Percentiles rank a stretch among this genome's conserved stretches.
Conservation (phyloP, 2,797 vertebrate genomes). For the Ctenopoma kingsleyae region DNA sequence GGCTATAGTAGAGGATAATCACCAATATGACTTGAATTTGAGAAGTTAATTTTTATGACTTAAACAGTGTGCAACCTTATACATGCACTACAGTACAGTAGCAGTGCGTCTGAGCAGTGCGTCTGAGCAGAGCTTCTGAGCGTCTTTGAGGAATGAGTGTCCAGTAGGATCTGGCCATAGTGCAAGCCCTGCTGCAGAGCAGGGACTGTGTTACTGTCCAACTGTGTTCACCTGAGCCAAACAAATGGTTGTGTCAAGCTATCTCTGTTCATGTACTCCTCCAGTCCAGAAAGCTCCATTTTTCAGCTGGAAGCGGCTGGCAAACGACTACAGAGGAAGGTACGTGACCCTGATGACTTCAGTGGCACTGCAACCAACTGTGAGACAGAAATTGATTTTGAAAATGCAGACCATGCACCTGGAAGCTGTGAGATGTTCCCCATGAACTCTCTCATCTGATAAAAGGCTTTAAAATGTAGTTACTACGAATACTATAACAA, state of each 20-base stretch:
- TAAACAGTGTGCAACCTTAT: neutral
- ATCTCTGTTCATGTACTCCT: constrained; percentile 82
- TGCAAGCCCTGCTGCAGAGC: constrained; percentile 69
- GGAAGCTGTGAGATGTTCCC: constrained; percentile 58
- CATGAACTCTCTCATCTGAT: constrained; percentile 53
- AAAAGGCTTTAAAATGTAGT: constrained; percentile 43
- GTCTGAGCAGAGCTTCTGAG: constrained; percentile 25
- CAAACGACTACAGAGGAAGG: constrained; percentile 73
- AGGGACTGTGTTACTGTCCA: constrained; percentile 76
- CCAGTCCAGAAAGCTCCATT: constrained; percentile 77
- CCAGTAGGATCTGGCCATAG: constrained; percentile 72
- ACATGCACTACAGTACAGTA: constrained; percentile 29
- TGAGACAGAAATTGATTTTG: constrained; percentile 79
- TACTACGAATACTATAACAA: constrained; percentile 30
- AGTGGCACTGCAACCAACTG: constrained; percentile 73
- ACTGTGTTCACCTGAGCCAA: constrained; percentile 83
- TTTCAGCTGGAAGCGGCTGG: constrained; percentile 78
- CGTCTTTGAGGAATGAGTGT: constrained; percentile 75
- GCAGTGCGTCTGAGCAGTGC: constrained; percentile 19
- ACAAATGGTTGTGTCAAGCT: constrained; percentile 84
- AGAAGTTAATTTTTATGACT: neutral
- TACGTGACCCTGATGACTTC: constrained; percentile 79
- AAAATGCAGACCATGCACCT: constrained; percentile 63
- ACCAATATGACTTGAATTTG: neutral
- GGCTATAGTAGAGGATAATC: neutral